Evolutionary conservation across 1,140 invertebrate species (phyloP), one percentile per base, ranked within the genome.

Genomic region (Euwallacea similis): DNA sequence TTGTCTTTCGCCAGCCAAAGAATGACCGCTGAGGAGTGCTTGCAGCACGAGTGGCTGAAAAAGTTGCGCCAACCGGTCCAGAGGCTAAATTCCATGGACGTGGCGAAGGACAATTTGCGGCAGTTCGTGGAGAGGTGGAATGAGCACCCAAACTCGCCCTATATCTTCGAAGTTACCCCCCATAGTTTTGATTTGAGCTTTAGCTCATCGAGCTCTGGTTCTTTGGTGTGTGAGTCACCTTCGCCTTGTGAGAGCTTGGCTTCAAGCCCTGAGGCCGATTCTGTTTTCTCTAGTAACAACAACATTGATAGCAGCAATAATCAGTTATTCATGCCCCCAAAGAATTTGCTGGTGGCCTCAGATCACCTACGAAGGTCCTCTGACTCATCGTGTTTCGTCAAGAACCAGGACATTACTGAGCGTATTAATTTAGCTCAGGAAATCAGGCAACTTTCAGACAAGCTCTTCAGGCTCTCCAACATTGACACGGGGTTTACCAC

Each of bases 41-140:
- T 91, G 76, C 85, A 87, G 56, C 91, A 93, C 81, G 85, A 82
- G 71, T 95, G 92, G 92, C 83, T 94, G 85, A 68, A 78, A 80
- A 73, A 46, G 77, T 77, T 72, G 79, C 77, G 58, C 78, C 77
- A 59, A 72, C 73, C 70, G 13, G 73, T 79, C 16, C 61, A 73
- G 15, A 75, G 75, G 47, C 80, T 82, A 72, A 75, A 77, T 47
- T 88, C 90, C 72, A 84, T 94, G 76, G 92, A 93, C 76, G 85
- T 90, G 63, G 87, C 93, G n/a, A 94, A 95, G 83, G 92, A 93
- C 77, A 94, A 95, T 81, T 84, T 95, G 11, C 86, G 88, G 71
- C 83, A 89, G 73, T 94, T 94, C 82, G 93, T 95, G n/a, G 92
- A 93, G 76, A 85, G 92, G 56, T 95, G 93, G 92, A 88, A 90